Evolutionary conservation across 1,140 invertebrate species (phyloP).

Genomic region (Zaprionus africanus): DNA sequence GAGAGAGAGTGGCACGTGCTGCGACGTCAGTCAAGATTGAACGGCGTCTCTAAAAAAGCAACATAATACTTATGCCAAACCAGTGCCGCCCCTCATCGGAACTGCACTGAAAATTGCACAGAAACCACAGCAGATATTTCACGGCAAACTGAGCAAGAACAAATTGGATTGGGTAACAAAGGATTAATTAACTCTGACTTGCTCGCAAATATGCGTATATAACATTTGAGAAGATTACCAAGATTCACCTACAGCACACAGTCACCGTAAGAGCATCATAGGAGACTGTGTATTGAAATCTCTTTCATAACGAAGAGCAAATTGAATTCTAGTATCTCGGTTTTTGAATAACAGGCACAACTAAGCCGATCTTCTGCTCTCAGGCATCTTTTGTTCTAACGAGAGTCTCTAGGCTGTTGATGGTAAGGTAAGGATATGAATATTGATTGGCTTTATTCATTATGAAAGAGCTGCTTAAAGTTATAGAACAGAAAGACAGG

Average conservation of each 20-base stretch:
- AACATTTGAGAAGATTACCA: background rate
- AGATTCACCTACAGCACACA: background rate
- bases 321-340: too few species aligned
- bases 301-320: background rate
- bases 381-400: too few species aligned
- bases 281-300: background rate
- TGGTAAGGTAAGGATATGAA: too few species aligned
- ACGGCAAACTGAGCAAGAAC: background rate
- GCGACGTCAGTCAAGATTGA: background rate
- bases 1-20: background rate
- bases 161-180: constrained; percentile 1
- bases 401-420: too few species aligned
- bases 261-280: background rate
- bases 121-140: background rate
- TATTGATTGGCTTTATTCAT: too few species aligned
- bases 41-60: background rate
- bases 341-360: too few species aligned
- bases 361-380: too few species aligned
- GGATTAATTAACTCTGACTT: background rate
- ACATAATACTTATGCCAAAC: background rate
- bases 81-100: background rate
- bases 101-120: background rate
- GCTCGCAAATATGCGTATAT: background rate
- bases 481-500: too few species aligned
- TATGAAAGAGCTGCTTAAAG: too few species aligned